Conservation (phyloP, 2,113 vertebrate species). For the Eublepharis macularius region DNA sequence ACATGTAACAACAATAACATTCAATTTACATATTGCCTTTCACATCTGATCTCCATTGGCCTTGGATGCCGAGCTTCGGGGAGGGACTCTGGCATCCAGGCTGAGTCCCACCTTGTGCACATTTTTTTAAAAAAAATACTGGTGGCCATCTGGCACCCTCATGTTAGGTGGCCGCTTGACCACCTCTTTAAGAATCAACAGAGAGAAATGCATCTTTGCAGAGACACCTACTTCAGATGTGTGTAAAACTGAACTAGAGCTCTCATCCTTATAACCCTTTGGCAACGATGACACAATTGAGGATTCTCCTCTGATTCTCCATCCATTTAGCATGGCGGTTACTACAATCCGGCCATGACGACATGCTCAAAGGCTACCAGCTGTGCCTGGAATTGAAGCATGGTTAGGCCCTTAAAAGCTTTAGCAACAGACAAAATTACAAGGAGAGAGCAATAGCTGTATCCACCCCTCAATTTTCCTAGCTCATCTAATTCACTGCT, state of each 20-base stretch:
- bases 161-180: too few relatives aligned
- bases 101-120: too few relatives aligned
- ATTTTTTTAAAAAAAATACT: too few relatives aligned
- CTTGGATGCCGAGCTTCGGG: too few relatives aligned
- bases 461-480: constrained; percentile 8
- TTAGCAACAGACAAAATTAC: not conserved
- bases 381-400: constrained; percentile 11
- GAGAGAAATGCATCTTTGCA: too few relatives aligned
- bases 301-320: not conserved
- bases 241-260: too few relatives aligned
- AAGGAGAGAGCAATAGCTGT: not conserved
- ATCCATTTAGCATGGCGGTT: not conserved
- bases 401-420: not conserved
- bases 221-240: not conserved
- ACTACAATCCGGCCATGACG: not conserved
- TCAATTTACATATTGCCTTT: too few relatives aligned
- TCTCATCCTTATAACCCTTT: not conserved
- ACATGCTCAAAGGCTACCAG: constrained; percentile 3
- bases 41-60: too few relatives aligned
- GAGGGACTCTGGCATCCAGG: too few relatives aligned
- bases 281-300: not conserved
- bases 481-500: constrained; percentile 6
- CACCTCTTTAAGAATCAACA: too few relatives aligned
- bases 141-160: too few relatives aligned
- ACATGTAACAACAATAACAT: too few relatives aligned